Base-by-base conservation (phyloP, 1,140 invertebrate species). In the Procambarus clarkii region DNA sequence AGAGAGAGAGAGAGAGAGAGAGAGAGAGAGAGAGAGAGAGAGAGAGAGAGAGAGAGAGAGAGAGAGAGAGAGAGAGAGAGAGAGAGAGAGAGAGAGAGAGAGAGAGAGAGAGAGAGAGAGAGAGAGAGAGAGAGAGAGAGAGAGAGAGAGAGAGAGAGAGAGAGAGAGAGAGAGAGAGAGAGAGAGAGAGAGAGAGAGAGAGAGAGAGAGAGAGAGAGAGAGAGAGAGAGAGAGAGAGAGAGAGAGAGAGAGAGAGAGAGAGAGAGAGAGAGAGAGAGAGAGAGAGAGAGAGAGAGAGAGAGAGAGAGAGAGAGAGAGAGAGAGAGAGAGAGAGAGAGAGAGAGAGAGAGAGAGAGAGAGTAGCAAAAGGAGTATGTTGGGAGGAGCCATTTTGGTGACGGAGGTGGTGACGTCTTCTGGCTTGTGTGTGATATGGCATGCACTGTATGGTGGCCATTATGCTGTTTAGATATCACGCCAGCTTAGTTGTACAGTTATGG, bases 231-330 rank as follows among this genome's bases (percentile, higher is more conserved):
- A n/a, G 44, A 13, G 50, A 15, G 44, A 48, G 45, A 24, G 74
- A 77, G n/a, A 8, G 45, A 77, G n/a, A 77, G 74, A n/a, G n/a
- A n/a, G 45, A 2, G 11, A 44, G 74, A 77, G n/a, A n/a, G n/a
- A 18, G 18, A 77, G n/a, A 77, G 74, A 77, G 74, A 77, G n/a
- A n/a, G 74, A 77, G n/a, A 77, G 11, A 77, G n/a, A 9, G 11
- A 18, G 74, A 77, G 74, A 77, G 74, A 77, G 74, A 77, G 74
- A 77, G 74, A 77, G 74, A 77, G 74, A 77, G 74, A 77, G 74
- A 77, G 74, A 77, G 74, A 77, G 74, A 77, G 74, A 77, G 74
- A 77, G 74, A 77, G 74, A 77, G 74, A 77, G 74, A 77, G 74
- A 77, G 74, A 77, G 74, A 77, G 74, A 77, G 74, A 77, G 74